Evolutionary conservation across 2,888 invertebrate species (phyloP).

Genomic region (Oligia latruncula): DNA sequence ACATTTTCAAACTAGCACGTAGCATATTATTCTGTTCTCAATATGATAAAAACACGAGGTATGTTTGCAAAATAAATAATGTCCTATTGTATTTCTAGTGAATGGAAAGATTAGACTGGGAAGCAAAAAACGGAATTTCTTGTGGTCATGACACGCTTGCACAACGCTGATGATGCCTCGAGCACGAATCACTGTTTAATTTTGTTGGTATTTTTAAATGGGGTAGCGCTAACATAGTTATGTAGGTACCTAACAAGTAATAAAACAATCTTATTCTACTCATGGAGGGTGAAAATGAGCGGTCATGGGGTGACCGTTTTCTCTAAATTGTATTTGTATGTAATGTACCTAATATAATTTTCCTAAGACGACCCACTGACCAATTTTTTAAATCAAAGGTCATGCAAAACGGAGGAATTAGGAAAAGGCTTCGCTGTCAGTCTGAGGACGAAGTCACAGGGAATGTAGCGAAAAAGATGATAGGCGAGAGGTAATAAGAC

Average conservation of each 20-base stretch:
- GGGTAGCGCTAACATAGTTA: neutral
- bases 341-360: conserved; percentile 5
- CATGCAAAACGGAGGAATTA: conserved; percentile 71
- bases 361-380: too few relatives aligned
- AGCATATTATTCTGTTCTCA: neutral
- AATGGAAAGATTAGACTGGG: conserved; percentile 38
- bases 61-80: neutral
- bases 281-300: neutral
- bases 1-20: neutral
- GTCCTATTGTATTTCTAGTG: conserved; percentile 13
- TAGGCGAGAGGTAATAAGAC: conserved; percentile 76
- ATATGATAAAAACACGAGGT: neutral
- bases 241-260: neutral
- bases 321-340: neutral
- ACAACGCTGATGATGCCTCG: conserved; percentile 22
- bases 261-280: neutral
- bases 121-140: conserved; percentile 30
- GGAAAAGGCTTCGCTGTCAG: conserved; percentile 82
- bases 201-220: neutral
- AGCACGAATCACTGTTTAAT: neutral
- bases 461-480: conserved; percentile 80
- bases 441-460: conserved; percentile 77
- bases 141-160: conserved; percentile 39
- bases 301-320: neutral
- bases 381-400: conserved; percentile 69